Conservation (phyloP, 2,113 vertebrate genomes). For the Semicossyphus pulcher region DNA sequence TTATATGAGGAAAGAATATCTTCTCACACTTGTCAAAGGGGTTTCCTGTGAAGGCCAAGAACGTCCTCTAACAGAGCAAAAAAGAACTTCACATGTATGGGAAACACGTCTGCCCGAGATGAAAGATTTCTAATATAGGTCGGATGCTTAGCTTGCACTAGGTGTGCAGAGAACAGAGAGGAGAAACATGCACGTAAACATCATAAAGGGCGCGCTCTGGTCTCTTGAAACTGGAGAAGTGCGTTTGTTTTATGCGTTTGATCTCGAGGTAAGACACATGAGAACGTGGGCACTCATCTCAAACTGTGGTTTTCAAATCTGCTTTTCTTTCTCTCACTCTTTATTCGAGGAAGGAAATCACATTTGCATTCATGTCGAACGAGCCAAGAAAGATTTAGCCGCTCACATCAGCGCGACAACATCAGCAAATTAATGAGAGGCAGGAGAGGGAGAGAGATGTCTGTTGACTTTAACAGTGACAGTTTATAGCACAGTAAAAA, state of each 20-base stretch:
- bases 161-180: constrained; percentile 34
- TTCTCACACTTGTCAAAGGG: constrained; percentile 72
- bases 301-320: constrained; percentile 28
- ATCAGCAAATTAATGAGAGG: constrained; percentile 52
- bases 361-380: constrained; percentile 49
- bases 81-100: constrained; percentile 66
- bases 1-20: constrained; percentile 59
- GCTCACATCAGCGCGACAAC: constrained; percentile 32
- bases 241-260: constrained; percentile 54
- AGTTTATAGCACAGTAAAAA: constrained; percentile 61
- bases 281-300: constrained; percentile 28
- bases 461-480: constrained; percentile 45
- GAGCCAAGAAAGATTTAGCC: constrained; percentile 36
- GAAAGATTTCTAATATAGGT: constrained; percentile 74
- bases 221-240: constrained; percentile 47
- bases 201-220: constrained; percentile 25
- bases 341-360: constrained; percentile 39
- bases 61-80: constrained; percentile 66
- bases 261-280: constrained; percentile 46
- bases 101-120: constrained; percentile 71
- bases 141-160: constrained; percentile 66
- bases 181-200: constrained; percentile 43
- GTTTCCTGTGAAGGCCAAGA: constrained; percentile 69
- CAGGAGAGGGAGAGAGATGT: constrained; percentile 34
- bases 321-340: constrained; percentile 8